Conservation (phyloP, 2,113 vertebrate species). For the Cercocebus atys region DNA sequence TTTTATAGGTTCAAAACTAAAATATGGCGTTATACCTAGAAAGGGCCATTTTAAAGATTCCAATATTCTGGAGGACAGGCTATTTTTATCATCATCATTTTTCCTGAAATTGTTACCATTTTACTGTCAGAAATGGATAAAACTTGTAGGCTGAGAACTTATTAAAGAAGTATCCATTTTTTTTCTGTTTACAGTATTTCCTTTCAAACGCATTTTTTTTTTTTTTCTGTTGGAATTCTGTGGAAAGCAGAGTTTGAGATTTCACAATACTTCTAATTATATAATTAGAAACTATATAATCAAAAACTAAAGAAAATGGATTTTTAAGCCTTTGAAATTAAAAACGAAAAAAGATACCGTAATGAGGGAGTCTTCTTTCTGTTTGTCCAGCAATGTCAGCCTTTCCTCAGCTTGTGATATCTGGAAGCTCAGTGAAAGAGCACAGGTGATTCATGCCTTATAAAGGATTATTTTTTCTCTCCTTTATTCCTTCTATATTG, state of each 20-base stretch:
- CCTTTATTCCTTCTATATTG: not conserved
- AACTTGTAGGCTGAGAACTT: not conserved
- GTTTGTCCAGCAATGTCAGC: not conserved
- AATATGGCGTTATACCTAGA: not conserved
- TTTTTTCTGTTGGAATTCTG: not conserved
- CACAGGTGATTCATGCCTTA: not conserved
- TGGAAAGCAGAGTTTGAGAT: not conserved
- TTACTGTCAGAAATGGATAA: not conserved
- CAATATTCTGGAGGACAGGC: not conserved
- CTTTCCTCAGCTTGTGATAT: not conserved
- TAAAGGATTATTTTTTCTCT: not conserved
- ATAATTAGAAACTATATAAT: not conserved
- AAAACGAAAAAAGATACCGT: not conserved
- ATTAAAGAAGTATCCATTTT: not conserved
- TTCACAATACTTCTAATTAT: not conserved
- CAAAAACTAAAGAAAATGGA: not conserved
- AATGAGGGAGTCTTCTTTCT: not conserved
- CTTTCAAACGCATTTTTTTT: constrained; percentile 13
- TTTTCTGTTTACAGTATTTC: not conserved
- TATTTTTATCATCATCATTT: not conserved
- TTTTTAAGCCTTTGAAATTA: not conserved
- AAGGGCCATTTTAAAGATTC: not conserved
- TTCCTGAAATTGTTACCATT: constrained; percentile 6
- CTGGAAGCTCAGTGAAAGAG: not conserved
- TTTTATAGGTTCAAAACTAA: constrained; percentile 13